Base-by-base conservation (phyloP, 2,797 vertebrate genomes). In the Poecilia gillii region DNA sequence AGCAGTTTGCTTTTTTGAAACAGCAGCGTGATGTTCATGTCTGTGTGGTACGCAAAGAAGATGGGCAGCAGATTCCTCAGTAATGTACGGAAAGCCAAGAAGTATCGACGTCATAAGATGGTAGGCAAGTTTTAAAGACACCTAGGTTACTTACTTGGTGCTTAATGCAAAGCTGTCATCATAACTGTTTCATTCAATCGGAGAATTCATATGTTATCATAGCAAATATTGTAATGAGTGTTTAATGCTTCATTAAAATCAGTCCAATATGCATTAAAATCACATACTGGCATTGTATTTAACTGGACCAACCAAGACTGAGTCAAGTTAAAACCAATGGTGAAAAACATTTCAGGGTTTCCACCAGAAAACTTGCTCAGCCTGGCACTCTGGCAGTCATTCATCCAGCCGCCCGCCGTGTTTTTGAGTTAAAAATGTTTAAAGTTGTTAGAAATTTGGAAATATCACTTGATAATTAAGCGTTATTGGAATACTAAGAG, bases 1-100 rank as follows among this genome's bases (percentile, higher is more conserved):
- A 74, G 41, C 13, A 0, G 49, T 77, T 87, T 75, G 25, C 43
- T 80, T 81, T 81, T 46, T 81, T 76, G 77, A 82, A 85, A 79
- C 79, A 76, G 88, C 80, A 78, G 57, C 88, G 89, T 78, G 75
- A 96, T 96, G 96, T 96, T 97, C 78, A 96, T 96, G 89, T 96
- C 96, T 0, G 96, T 96, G 85, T 96, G 96, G 96, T 96, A 96
- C 73, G 96, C 96, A 73, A 96, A 96, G 93, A 96, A 96, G 91
- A 94, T 96, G 95, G 94, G 95, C 83, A 90, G 90, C 66, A 92
- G 95, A 25, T 94, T 97, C 85, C 94, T 96, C 86, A 94, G 92
- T 90, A 96, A 95, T 82, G 94, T 95, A 31, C 91, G 95, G 68
- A 96, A 95, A 85, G 92, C 93, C 81, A 96, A 96, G 92, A 95